Evolutionary conservation across 1,140 invertebrate species (phyloP).

Genomic region (Metaphire vulgaris): DNA sequence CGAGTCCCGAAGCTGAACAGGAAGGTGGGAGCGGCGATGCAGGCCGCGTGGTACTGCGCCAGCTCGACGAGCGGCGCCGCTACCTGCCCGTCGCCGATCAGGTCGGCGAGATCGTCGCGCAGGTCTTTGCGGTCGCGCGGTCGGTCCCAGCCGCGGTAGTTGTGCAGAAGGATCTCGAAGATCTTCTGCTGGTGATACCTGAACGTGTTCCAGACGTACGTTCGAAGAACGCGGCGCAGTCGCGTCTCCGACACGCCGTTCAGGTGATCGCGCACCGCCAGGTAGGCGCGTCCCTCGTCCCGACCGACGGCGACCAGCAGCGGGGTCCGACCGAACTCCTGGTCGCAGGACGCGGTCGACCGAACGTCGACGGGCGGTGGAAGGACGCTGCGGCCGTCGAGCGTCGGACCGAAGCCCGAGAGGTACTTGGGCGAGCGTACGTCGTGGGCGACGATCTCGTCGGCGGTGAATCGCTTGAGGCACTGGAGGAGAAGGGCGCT

Average conservation of each 20-base stretch:
- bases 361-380: slow-evolving; percentile 29
- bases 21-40: slow-evolving; percentile 42
- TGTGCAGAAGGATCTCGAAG: slow-evolving; percentile 91
- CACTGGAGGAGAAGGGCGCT: background rate
- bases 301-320: background rate
- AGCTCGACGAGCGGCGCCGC: slow-evolving; percentile 86
- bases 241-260: background rate
- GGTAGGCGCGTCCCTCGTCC: background rate
- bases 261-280: background rate
- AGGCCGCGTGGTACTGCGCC: slow-evolving; percentile 52
- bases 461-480: slow-evolving; percentile 54
- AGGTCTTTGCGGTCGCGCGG: slow-evolving; percentile 81
- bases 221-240: slow-evolving; percentile 63
- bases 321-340: slow-evolving; percentile 48
- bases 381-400: slow-evolving; percentile 46
- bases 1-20: slow-evolving; percentile 65
- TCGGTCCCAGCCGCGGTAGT: slow-evolving; percentile 92
- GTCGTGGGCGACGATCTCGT: slow-evolving; percentile 69
- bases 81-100: slow-evolving; percentile 77
- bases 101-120: slow-evolving; percentile 81
- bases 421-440: slow-evolving; percentile 51
- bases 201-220: slow-evolving; percentile 79
- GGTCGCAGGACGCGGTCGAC: background rate
- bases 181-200: slow-evolving; percentile 89
- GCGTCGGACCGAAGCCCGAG: slow-evolving; percentile 63